Conservation (phyloP, 2,888 invertebrate species). For the Latrodectus hesperus region DNA sequence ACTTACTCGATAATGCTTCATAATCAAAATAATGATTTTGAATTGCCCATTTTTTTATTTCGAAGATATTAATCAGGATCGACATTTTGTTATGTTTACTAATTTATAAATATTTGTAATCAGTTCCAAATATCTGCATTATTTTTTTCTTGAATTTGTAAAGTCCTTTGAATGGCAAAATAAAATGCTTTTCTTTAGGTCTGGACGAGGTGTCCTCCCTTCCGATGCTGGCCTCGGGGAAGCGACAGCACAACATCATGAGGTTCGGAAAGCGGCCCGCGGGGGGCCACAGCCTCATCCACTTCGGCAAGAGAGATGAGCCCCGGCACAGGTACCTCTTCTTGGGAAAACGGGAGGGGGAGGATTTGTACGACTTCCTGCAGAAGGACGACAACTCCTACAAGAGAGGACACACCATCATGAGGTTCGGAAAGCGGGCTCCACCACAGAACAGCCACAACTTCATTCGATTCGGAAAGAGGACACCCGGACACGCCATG, state of each 20-base stretch:
- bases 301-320: constrained; percentile 58
- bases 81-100: too few species aligned
- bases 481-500: constrained; percentile 35
- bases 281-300: constrained; percentile 51
- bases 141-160: too few species aligned
- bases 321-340: constrained; percentile 48
- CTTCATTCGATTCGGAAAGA: constrained; percentile 60
- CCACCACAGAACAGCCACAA: constrained; percentile 20
- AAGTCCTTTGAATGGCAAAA: too few species aligned
- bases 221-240: constrained; percentile 43
- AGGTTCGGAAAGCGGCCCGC: constrained; percentile 60
- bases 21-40: too few species aligned
- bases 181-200: not conserved
- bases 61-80: too few species aligned
- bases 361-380: constrained; percentile 35
- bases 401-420: constrained; percentile 67
- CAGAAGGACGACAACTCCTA: constrained; percentile 32
- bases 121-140: too few species aligned
- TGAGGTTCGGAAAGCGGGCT: constrained; percentile 63
- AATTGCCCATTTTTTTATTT: too few species aligned
- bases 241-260: constrained; percentile 65
- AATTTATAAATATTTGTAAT: too few species aligned
- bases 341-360: constrained; percentile 54
- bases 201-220: constrained; percentile 15
- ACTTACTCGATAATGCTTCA: too few species aligned